A percentile compares a stretch with the other conserved stretches of the same genome.
Conservation (phyloP, 2,113 vertebrate species). For the Speoplatyrhinus poulsoni region DNA sequence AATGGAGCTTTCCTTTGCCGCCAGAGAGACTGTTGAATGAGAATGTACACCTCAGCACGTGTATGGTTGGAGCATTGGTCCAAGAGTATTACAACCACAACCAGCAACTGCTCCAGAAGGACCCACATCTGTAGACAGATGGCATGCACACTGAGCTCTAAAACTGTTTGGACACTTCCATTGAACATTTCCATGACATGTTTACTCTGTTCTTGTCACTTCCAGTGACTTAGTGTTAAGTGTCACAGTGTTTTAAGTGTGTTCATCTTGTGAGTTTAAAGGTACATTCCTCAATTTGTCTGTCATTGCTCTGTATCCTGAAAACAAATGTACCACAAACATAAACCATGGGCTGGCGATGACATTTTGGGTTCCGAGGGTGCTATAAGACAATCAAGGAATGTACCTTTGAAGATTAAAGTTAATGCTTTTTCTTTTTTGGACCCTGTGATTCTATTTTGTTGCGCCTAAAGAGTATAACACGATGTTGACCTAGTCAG, state of each 20-base stretch:
- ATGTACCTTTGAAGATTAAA: too few relatives aligned
- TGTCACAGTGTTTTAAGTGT: not conserved
- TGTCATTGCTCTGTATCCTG: too few relatives aligned
- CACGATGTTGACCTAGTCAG: too few relatives aligned
- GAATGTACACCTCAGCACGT: slow-evolving; percentile 28
- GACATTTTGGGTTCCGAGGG: too few relatives aligned
- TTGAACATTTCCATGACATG: not conserved
- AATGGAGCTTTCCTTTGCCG: slow-evolving; percentile 2
- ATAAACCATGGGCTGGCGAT: too few relatives aligned
- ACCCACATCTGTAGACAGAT: not conserved
- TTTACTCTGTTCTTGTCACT: slow-evolving; percentile 2
- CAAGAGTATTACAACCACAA: slow-evolving; percentile 39
- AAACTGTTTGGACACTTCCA: not conserved
- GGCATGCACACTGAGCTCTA: not conserved
- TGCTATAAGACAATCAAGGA: too few relatives aligned
- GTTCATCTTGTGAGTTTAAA: too few relatives aligned
- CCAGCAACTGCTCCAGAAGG: slow-evolving; percentile 44
- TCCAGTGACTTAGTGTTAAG: not conserved
- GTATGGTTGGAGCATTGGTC: slow-evolving; percentile 21
- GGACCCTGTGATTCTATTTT: too few relatives aligned
- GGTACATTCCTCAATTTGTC: too few relatives aligned
- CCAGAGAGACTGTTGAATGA: slow-evolving; percentile 9
- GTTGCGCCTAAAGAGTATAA: too few relatives aligned
- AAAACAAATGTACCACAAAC: too few relatives aligned
- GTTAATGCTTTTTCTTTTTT: too few relatives aligned